Percentiles rank a stretch among this genome's conserved stretches.
Evolutionary conservation across 1,140 invertebrate species (phyloP).

Genomic region (Sitodiplosis mosellana): DNA sequence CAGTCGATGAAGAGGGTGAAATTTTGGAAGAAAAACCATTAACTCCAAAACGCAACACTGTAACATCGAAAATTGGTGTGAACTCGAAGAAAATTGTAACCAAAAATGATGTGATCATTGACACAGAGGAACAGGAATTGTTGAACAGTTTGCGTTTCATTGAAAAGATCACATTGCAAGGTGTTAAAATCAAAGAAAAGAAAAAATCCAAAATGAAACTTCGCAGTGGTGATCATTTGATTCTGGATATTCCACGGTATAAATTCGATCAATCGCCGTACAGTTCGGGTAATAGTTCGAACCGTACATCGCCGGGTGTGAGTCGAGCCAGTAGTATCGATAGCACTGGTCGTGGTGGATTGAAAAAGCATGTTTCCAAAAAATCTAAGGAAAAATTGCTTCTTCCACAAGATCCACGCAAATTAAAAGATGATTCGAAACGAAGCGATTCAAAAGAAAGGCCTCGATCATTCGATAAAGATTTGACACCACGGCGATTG

Average conservation of each 20-base stretch:
- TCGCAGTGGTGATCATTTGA: conserved; percentile 22
- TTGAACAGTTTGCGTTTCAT: conserved; percentile 26
- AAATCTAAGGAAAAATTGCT: background rate
- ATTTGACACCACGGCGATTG: conserved; percentile 36
- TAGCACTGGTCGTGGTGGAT: conserved; percentile 19
- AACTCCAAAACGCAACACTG: background rate
- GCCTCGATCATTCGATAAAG: conserved; percentile 33
- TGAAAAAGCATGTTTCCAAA: conserved; percentile 7
- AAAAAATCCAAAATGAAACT: conserved; percentile 22
- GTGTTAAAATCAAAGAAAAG: conserved; percentile 25
- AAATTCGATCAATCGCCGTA: conserved; percentile 24
- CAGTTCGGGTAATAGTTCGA: conserved; percentile 22
- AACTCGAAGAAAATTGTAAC: background rate
- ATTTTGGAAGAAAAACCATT: background rate
- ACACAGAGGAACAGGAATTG: conserved; percentile 32
- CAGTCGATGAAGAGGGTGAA: conserved; percentile 25
- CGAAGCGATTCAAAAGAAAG: conserved; percentile 39
- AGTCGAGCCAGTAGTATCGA: conserved; percentile 23
- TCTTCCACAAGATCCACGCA: background rate
- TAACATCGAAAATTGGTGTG: background rate
- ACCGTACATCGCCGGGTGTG: conserved; percentile 22
- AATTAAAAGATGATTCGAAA: conserved; percentile 29
- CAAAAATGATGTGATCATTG: conserved; percentile 23
- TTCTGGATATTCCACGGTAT: conserved; percentile 23
- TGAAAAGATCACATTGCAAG: conserved; percentile 22